A percentile compares a stretch with the other conserved stretches of the same genome.
phyloP scores from a whole-genome alignment of 2,797 vertebrate species.

The Denticeps clupeoides region DNA sequence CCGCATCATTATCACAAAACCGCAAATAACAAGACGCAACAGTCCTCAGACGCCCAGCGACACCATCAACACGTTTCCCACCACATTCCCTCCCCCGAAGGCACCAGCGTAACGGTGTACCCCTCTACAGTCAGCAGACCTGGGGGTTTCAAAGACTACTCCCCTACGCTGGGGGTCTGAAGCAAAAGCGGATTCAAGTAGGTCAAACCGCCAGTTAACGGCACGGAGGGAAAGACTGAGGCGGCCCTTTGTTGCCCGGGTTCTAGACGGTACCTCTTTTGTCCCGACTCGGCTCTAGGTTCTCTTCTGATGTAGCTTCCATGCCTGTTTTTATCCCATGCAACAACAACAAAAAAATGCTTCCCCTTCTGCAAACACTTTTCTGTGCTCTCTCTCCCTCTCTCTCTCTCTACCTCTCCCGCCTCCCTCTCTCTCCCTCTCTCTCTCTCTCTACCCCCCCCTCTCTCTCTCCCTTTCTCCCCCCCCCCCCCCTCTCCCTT shows the following conservation, averaged over 20 bases:
- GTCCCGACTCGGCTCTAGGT: slow-evolving; percentile 78
- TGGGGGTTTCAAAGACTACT: no score
- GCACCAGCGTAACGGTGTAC: no score
- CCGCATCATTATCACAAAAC: slow-evolving; percentile 3
- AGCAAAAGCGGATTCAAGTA: slow-evolving; percentile 35
- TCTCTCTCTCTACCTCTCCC: slow-evolving; percentile 38
- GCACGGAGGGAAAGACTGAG: slow-evolving; percentile 61
- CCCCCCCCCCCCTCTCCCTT: slow-evolving; percentile 1
- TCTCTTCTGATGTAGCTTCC: slow-evolving; percentile 86
- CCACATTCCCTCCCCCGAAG: no score
- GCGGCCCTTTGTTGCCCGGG: slow-evolving; percentile 64
- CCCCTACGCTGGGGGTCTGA: slow-evolving; percentile 24
- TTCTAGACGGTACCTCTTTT: slow-evolving; percentile 78
- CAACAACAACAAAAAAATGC: slow-evolving; percentile 86
- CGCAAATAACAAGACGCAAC: no score
- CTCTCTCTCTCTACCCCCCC: slow-evolving; percentile 39
- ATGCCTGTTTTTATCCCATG: slow-evolving; percentile 84
- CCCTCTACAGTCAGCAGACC: no score
- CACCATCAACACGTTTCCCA: no score
- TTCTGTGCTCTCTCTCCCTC: slow-evolving; percentile 46
- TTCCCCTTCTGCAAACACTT: slow-evolving; percentile 50
- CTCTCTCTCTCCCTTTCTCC: slow-evolving; percentile 22
- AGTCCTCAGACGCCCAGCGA: no score
- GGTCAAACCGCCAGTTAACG: slow-evolving; percentile 41
- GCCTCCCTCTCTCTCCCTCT: slow-evolving; percentile 47